Percentiles rank a stretch among this genome's conserved stretches.
Conservation (phyloP, 37 sponge, comb jelly and placozoan species). For the Beroe forskalii region DNA sequence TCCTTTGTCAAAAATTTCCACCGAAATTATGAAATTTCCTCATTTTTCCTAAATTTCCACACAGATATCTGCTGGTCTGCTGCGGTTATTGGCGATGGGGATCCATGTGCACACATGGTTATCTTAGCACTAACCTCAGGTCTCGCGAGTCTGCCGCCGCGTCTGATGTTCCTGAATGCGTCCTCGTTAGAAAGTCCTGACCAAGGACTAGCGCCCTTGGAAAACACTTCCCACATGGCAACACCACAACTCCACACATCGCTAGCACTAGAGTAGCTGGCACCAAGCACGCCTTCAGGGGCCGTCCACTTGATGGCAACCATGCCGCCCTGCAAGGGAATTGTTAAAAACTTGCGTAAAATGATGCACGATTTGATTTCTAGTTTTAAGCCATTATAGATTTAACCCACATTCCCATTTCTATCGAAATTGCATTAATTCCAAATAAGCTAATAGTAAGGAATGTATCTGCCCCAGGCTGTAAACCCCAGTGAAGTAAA, state of each 20-base stretch:
- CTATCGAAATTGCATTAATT: too few species aligned
- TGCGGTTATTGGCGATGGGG: too few species aligned
- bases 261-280: slow-evolving; percentile 59
- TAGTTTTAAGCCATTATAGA: too few species aligned
- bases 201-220: slow-evolving; percentile 42
- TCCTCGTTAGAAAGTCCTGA: slow-evolving; percentile 45
- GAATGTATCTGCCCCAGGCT: too few species aligned
- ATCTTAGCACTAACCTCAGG: not conserved
- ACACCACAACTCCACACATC: slow-evolving; percentile 64
- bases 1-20: too few species aligned
- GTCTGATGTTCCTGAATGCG: slow-evolving; percentile 13
- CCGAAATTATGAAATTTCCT: too few species aligned
- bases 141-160: not conserved
- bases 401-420: too few species aligned
- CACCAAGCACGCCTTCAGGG: slow-evolving; percentile 28
- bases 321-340: slow-evolving; percentile 29
- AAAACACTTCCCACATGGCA: slow-evolving; percentile 53
- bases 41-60: too few species aligned
- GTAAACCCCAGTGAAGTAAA: too few species aligned
- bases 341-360: not conserved
- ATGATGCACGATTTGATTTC: not conserved
- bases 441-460: too few species aligned
- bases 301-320: slow-evolving; percentile 61
- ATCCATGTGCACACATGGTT: too few species aligned
- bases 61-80: too few species aligned